Base-by-base conservation (phyloP, 2,888 invertebrate species). In the Itoplectis maculator region DNA sequence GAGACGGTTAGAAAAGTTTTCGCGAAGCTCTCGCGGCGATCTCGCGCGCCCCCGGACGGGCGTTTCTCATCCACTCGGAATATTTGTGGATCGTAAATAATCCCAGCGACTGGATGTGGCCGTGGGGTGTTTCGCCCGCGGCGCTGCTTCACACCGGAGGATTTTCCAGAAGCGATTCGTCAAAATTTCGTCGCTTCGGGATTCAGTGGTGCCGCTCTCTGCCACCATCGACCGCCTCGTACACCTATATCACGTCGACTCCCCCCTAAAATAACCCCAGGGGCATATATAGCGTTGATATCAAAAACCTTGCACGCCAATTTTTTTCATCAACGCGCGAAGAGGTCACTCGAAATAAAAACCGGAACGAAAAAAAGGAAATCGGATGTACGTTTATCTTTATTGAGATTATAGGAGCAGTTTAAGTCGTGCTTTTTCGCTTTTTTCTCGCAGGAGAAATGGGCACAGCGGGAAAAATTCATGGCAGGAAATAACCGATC, bases 71-170 rank as follows among this genome's bases (percentile, higher is more conserved):
- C 85, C 79, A 82, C 79, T 83, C 59, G 83, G 85, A 85, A 86
- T 88, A 87, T 88, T 88, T 84, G 84, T 85, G 83, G 86, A 83
- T 85, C 86, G 85, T 87, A 88, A 86, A 88, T 87, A 88, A 87
- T 86, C 83, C 79, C 72, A 69, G 37, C 15, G 82, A 79, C 76
- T 77, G 82, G 68, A 82, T 84, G 74, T 83, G 75, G 74, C 81
- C 76, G 72, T 74, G 81, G 77, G 80, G 65, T 76, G 59, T 65
- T 74, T 69, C 84, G 73, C 63, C 56, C 56, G 72, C 11, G 59
- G 42, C 56, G 29, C n/a, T n/a, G 29, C 56, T 45, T 45, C 61
- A 29, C 73, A 59, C 69, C 49, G 51, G 76, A 76, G 81, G 76
- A 79, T 83, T 72, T 84, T 11, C 75, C 54, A 81, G 63, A 76